Evolutionary conservation across 1,140 invertebrate species (phyloP).

Genomic region (Dendroctonus valens): DNA sequence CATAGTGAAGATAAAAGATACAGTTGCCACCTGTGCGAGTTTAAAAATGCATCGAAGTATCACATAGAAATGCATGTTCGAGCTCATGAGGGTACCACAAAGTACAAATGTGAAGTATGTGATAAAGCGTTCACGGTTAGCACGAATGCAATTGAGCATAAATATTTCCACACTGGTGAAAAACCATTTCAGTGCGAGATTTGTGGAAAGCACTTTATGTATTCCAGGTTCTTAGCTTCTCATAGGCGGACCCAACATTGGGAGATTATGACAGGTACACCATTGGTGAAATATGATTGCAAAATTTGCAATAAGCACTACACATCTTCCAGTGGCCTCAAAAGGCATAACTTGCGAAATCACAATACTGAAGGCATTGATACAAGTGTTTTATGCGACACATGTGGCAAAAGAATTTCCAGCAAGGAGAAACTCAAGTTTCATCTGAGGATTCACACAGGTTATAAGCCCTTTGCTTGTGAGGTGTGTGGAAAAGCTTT

Average conservation of each 20-base stretch:
- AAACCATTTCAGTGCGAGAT: slow-evolving; percentile 62
- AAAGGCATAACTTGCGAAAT: slow-evolving; percentile 41
- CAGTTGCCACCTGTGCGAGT: slow-evolving; percentile 51
- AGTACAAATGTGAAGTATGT: slow-evolving; percentile 55
- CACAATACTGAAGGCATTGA: slow-evolving; percentile 41
- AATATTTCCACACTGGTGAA: slow-evolving; percentile 56
- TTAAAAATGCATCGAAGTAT: slow-evolving; percentile 50
- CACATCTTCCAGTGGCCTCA: slow-evolving; percentile 42
- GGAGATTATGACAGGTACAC: slow-evolving; percentile 47
- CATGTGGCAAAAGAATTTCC: slow-evolving; percentile 77
- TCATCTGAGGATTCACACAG: slow-evolving; percentile 68
- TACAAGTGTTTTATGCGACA: slow-evolving; percentile 58
- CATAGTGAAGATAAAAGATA: slow-evolving; percentile 47
- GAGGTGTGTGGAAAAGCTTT: slow-evolving; percentile 59
- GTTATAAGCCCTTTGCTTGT: slow-evolving; percentile 64
- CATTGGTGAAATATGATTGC: slow-evolving; percentile 46
- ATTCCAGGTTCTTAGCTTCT: slow-evolving; percentile 45
- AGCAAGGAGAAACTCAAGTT: slow-evolving; percentile 67
- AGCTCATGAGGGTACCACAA: slow-evolving; percentile 50
- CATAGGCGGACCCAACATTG: slow-evolving; percentile 47
- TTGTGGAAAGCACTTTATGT: slow-evolving; percentile 57
- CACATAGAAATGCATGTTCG: slow-evolving; percentile 48
- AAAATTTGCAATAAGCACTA: slow-evolving; percentile 46
- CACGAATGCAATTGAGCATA: slow-evolving; percentile 51
- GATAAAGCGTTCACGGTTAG: slow-evolving; percentile 53